A percentile compares a stretch with the other conserved stretches of the same genome.
Conservation (phyloP, 2,113 vertebrate genomes). For the Zapornia atra region DNA sequence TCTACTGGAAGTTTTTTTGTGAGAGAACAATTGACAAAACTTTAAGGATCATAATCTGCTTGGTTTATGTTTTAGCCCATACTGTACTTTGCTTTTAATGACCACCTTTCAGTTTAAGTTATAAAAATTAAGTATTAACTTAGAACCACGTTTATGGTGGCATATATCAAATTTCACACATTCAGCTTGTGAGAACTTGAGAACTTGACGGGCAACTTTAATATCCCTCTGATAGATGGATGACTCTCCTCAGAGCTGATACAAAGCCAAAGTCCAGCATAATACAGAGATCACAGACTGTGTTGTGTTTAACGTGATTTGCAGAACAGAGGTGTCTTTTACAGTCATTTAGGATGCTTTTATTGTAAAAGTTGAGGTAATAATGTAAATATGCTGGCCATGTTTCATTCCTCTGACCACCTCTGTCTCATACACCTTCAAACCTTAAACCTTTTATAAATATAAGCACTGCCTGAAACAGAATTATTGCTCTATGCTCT, state of each 20-base stretch:
- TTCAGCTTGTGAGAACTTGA: constrained; percentile 35
- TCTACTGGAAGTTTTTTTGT: background rate
- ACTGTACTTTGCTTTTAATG: background rate
- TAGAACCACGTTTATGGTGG: background rate
- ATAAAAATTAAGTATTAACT: constrained; percentile 21
- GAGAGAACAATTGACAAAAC: background rate
- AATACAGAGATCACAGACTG: background rate
- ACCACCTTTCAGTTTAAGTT: background rate
- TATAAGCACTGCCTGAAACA: background rate
- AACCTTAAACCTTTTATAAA: background rate
- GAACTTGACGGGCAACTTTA: background rate
- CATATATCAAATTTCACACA: background rate
- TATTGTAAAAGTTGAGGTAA: background rate
- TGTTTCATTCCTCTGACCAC: background rate
- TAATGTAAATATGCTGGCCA: background rate
- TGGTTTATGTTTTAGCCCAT: background rate
- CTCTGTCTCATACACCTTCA: background rate
- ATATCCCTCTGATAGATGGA: background rate
- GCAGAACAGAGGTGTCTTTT: background rate
- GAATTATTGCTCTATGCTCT: background rate
- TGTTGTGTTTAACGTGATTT: background rate
- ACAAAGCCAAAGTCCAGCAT: background rate
- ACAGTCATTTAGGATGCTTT: background rate
- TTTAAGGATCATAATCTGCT: background rate
- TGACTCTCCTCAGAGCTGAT: background rate